Conservation (phyloP, 2,113 vertebrate genomes). For the Saguinus midas region DNA sequence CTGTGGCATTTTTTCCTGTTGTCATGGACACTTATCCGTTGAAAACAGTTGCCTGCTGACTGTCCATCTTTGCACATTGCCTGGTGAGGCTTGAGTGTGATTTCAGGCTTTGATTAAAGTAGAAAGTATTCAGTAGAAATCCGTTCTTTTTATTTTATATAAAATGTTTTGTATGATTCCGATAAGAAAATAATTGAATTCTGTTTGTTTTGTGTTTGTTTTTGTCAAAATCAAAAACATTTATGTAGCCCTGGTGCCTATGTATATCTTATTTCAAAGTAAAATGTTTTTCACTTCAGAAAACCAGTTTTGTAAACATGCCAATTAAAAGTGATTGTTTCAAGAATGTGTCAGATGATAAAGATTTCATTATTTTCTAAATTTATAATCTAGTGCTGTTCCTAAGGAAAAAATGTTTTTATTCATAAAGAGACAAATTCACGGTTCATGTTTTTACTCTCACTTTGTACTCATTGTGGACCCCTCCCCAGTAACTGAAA, state of each 20-base stretch:
- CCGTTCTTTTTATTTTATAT: not conserved
- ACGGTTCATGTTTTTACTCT: not conserved
- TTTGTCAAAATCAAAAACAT: not conserved
- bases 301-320: not conserved
- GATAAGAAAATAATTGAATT: constrained; percentile 30
- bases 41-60: constrained; percentile 60
- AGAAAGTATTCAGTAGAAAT: constrained; percentile 1
- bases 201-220: not conserved
- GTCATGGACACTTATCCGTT: constrained; percentile 73
- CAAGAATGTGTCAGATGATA: not conserved
- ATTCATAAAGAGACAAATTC: not conserved
- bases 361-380: not conserved
- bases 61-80: constrained; percentile 48
- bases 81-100: constrained; percentile 56
- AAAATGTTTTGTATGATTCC: not conserved
- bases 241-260: not conserved
- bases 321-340: not conserved
- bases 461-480: not conserved
- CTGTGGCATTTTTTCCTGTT: constrained; percentile 60
- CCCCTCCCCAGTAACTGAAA: not conserved
- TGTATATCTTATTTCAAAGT: constrained; percentile 2
- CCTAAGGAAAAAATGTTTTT: not conserved
- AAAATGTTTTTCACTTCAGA: constrained; percentile 4
- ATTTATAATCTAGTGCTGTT: not conserved
- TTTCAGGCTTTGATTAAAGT: constrained; percentile 64